phyloP scores from a whole-genome alignment of 2,888 invertebrate species.

The Dasypolia templi region DNA sequence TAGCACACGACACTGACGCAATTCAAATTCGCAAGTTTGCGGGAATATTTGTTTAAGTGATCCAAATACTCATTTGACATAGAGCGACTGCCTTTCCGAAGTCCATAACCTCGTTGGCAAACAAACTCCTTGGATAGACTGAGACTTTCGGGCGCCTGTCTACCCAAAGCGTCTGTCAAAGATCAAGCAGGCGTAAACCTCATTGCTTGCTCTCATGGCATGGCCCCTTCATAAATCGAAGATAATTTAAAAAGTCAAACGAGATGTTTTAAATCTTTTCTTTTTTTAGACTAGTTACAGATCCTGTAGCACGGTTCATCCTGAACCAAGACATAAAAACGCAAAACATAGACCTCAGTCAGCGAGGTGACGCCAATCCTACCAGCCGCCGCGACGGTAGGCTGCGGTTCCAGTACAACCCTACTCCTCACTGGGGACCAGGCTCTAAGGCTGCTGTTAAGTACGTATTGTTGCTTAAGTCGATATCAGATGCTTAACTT shows the following conservation, averaged over 20 bases:
- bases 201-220: no score
- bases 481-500: not conserved
- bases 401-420: conserved; percentile 96
- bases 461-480: conserved; percentile 84
- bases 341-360: conserved; percentile 82
- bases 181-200: not conserved
- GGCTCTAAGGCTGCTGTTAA: conserved; percentile 95
- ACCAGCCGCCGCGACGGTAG: conserved; percentile 93
- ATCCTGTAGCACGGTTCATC: conserved; percentile 89
- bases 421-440: conserved; percentile 97
- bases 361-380: conserved; percentile 94
- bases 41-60: not conserved
- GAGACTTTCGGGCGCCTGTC: not conserved
- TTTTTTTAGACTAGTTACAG: conserved; percentile 78
- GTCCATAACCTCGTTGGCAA: not conserved
- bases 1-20: not conserved
- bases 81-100: not conserved
- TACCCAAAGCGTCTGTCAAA: not conserved
- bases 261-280: not conserved
- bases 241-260: not conserved
- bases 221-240: not conserved
- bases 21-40: not conserved
- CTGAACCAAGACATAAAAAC: conserved; percentile 88
- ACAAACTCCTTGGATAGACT: not conserved
- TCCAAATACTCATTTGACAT: not conserved